Evolutionary conservation across 1,140 invertebrate species (phyloP).

Genomic region (Aradophagus sp.): DNA sequence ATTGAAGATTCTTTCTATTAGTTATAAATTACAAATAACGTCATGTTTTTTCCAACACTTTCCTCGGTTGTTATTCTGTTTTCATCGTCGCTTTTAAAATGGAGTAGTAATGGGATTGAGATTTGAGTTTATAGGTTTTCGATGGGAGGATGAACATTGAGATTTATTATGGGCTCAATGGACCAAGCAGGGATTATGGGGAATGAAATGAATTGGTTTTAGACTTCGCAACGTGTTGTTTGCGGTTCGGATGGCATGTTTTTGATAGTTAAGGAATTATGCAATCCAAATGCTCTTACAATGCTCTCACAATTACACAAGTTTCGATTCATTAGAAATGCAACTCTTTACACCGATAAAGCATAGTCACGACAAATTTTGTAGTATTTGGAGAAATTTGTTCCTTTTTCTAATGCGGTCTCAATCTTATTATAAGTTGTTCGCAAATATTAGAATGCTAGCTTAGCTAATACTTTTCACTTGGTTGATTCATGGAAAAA

Average conservation of each 20-base stretch:
- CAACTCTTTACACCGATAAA: too few relatives aligned
- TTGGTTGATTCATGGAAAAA: too few relatives aligned
- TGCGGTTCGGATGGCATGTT: slow-evolving; percentile 36
- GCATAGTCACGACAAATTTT: too few relatives aligned
- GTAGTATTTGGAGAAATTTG: too few relatives aligned
- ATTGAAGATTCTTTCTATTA: too few relatives aligned
- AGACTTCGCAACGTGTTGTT: slow-evolving; percentile 21
- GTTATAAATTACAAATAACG: too few relatives aligned
- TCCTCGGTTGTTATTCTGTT: slow-evolving; percentile 18
- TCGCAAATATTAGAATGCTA: too few relatives aligned
- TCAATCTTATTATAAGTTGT: too few relatives aligned
- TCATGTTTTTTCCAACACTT: too few relatives aligned
- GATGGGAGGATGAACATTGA: slow-evolving; percentile 25
- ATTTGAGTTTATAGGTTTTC: slow-evolving; percentile 43
- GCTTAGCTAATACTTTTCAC: too few relatives aligned
- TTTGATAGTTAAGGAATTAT: slow-evolving; percentile 40
- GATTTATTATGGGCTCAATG: slow-evolving; percentile 47
- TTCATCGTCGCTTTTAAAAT: slow-evolving; percentile 14
- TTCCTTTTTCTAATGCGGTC: too few relatives aligned
- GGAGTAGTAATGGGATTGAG: slow-evolving; percentile 31
- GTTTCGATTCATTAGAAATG: slow-evolving; percentile 16
- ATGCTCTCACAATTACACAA: slow-evolving; percentile 15
- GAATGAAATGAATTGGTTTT: slow-evolving; percentile 37
- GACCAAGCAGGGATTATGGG: slow-evolving; percentile 35
- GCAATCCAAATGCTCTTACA: background rate